Evolutionary conservation across 2,797 vertebrate genomes (phyloP).

Genomic region (Oryzias sinensis): DNA sequence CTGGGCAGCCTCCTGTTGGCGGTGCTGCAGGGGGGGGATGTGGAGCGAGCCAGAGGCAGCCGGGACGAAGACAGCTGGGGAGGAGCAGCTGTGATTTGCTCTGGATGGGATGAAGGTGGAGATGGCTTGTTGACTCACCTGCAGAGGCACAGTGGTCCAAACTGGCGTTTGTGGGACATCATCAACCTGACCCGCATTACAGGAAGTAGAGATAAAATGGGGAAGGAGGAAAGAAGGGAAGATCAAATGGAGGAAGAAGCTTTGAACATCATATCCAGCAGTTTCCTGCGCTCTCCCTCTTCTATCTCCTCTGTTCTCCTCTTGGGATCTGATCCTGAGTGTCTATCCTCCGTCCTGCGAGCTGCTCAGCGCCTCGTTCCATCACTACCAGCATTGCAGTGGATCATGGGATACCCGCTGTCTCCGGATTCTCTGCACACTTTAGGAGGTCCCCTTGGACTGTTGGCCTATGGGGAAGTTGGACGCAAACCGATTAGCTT

Average conservation of each 20-base stretch:
- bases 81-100: conserved; percentile 83
- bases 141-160: conserved; percentile 68
- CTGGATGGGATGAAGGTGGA: conserved; percentile 76
- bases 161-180: conserved; percentile 78
- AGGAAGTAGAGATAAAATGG: conserved; percentile 29
- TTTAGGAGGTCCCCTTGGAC: conserved; percentile 82
- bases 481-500: conserved; percentile 85
- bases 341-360: conserved; percentile 74
- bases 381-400: conserved; percentile 78
- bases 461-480: conserved; percentile 89
- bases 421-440: conserved; percentile 82
- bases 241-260: conserved; percentile 71
- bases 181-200: conserved; percentile 80
- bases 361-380: conserved; percentile 72
- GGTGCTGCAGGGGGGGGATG: conserved; percentile 76
- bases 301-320: conserved; percentile 78
- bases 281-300: conserved; percentile 74
- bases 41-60: conserved; percentile 48
- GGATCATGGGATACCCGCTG: conserved; percentile 89
- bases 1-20: conserved; percentile 84
- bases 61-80: conserved; percentile 75
- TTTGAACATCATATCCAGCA: conserved; percentile 72
- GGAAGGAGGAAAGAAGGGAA: conserved; percentile 64
- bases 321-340: conserved; percentile 82
- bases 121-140: conserved; percentile 80